Conservation (phyloP, 1,140 invertebrate species). For the Cydia pomonella region DNA sequence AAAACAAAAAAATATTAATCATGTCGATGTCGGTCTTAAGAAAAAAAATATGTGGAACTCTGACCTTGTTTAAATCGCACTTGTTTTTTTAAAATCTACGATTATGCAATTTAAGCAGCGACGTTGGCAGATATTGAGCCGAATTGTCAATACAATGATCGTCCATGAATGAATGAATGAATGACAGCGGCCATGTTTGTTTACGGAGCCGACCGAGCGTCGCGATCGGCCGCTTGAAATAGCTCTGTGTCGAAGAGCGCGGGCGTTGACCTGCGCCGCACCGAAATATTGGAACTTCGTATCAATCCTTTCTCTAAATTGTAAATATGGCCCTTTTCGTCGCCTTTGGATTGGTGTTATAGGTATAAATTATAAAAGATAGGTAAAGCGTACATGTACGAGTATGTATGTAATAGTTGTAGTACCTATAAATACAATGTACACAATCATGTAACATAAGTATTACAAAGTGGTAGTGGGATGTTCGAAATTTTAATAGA, state of each 20-base stretch:
- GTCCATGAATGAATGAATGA: conserved; percentile 78
- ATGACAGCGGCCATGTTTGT: conserved; percentile 79
- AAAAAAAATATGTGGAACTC: neutral
- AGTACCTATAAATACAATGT: no score
- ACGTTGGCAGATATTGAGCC: conserved; percentile 51
- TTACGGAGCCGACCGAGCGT: conserved; percentile 60
- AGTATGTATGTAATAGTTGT: no score
- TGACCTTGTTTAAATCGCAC: no score
- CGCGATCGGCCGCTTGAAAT: conserved; percentile 65
- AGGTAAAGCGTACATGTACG: no score
- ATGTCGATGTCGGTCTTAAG: no score
- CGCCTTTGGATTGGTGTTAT: neutral
- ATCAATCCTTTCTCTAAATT: conserved; percentile 54
- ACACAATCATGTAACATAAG: no score
- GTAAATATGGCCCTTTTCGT: neutral
- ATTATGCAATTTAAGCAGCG: conserved; percentile 13
- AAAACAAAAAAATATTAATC: no score
- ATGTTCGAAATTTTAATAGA: no score
- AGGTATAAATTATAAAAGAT: no score
- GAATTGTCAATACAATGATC: conserved; percentile 72
- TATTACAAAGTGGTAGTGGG: no score
- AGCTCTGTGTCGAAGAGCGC: conserved; percentile 69
- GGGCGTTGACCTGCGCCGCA: conserved; percentile 72
- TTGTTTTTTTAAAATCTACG: neutral
- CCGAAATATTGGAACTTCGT: conserved; percentile 71